Percentiles rank a stretch among this genome's conserved stretches.
These are phyloP conservation scores for Leptura quadrifasciata DNA, from an alignment of 2,888 invertebrate species.

Conservation along the genomic window DNA sequence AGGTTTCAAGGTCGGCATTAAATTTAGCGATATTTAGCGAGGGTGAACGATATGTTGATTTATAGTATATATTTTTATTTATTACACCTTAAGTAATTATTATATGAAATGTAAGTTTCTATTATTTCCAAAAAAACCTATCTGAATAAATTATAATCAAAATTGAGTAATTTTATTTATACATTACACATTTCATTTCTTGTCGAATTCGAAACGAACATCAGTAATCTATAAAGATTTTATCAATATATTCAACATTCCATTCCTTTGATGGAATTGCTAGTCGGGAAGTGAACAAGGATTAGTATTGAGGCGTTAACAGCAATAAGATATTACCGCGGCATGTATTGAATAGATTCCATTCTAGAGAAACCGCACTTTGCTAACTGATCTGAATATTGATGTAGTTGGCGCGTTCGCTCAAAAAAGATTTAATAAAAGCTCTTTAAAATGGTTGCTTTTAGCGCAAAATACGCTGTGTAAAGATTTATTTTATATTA, in stretches of 20 bases:
- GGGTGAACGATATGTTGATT: too few species aligned
- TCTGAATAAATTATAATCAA: too few species aligned
- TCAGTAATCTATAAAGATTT: background rate
- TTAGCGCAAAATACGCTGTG: background rate
- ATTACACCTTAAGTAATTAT: too few species aligned
- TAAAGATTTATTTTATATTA: background rate
- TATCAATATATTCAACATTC: constrained; percentile 8
- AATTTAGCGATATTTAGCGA: too few species aligned
- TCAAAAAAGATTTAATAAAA: constrained; percentile 39
- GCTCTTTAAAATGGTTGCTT: constrained; percentile 22
- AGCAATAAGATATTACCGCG: constrained; percentile 41
- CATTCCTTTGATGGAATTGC: constrained; percentile 3
- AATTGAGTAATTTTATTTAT: background rate
- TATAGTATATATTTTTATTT: too few species aligned
- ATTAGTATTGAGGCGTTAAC: constrained; percentile 45
- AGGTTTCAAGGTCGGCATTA: too few species aligned
- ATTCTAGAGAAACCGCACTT: constrained; percentile 40
- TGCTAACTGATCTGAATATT: constrained; percentile 46
- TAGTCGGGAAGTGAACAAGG: constrained; percentile 30
- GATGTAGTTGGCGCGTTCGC: constrained; percentile 37
- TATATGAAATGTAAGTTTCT: too few species aligned
- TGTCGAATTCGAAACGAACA: background rate
- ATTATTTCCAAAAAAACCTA: too few species aligned
- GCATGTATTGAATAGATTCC: constrained; percentile 38
- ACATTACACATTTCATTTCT: background rate